A percentile compares a stretch with the other conserved stretches of the same genome.
Evolutionary conservation across 2,888 invertebrate species (phyloP).

Genomic region (Acleris sparsana): DNA sequence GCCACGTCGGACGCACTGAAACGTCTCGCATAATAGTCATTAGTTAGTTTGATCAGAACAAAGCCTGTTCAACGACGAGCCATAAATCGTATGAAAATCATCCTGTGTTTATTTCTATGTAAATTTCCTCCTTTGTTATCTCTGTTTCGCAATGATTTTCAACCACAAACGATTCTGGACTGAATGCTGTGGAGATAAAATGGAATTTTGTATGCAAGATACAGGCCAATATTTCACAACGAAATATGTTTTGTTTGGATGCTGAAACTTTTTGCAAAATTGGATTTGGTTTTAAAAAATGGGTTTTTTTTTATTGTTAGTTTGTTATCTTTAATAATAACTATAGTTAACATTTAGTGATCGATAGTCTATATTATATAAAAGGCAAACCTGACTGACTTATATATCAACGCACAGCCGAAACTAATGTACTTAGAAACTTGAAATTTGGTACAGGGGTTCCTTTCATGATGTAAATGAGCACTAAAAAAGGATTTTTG

Average conservation of each 20-base stretch:
- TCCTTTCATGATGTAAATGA: no score
- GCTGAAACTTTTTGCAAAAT: conserved; percentile 28
- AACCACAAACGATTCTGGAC: conserved; percentile 2
- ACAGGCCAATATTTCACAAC: conserved; percentile 27
- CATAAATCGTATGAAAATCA: conserved; percentile 36
- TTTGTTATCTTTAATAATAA: background rate
- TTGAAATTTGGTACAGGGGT: no score
- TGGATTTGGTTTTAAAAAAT: conserved; percentile 26
- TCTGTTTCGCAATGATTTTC: conserved; percentile 32
- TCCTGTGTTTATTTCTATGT: conserved; percentile 38
- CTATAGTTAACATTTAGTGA: background rate
- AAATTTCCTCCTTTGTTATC: conserved; percentile 37
- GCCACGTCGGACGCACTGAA: background rate
- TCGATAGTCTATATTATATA: no score
- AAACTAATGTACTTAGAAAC: no score
- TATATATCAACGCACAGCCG: no score
- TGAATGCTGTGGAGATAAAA: background rate
- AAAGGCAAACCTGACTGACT: no score
- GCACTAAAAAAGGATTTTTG: no score
- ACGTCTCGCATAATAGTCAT: conserved; percentile 20
- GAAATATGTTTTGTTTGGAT: conserved; percentile 33
- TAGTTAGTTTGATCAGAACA: conserved; percentile 37
- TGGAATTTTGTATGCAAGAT: background rate
- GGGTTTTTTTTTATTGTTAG: conserved; percentile 16
- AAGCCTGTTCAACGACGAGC: conserved; percentile 23